Conservation (phyloP, 2,888 invertebrate genomes). For the Heliconius ethilla region DNA sequence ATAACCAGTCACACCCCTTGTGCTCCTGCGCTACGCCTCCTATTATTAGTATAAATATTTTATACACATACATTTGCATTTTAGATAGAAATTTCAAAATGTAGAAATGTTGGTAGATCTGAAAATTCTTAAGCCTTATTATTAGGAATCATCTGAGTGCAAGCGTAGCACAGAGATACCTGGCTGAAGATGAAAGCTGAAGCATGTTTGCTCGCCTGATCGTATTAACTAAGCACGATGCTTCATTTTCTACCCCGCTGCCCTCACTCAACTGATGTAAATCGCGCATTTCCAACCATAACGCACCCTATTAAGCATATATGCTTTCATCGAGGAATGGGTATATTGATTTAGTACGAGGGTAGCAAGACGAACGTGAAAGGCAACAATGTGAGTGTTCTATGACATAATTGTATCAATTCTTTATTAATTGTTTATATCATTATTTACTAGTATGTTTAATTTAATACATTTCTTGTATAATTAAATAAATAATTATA, state of each 20-base stretch:
- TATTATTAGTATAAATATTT: background rate
- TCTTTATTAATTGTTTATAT: background rate
- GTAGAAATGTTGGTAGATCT: slow-evolving; percentile 11
- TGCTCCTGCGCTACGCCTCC: too few species aligned
- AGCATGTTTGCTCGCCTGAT: slow-evolving; percentile 79
- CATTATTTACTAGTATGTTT: background rate
- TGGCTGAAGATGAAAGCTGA: slow-evolving; percentile 79
- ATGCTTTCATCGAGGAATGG: slow-evolving; percentile 59
- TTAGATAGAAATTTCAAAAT: background rate
- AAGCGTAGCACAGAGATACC: slow-evolving; percentile 61
- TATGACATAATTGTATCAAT: slow-evolving; percentile 1
- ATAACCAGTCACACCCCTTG: too few species aligned
- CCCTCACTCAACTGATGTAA: slow-evolving; percentile 73
- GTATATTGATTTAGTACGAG: slow-evolving; percentile 53
- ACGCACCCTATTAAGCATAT: slow-evolving; percentile 68
- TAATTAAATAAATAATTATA: too few species aligned
- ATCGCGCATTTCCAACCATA: slow-evolving; percentile 67
- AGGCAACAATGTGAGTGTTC: slow-evolving; percentile 3
- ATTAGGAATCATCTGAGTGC: slow-evolving; percentile 48
- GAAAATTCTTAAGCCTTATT: slow-evolving; percentile 29
- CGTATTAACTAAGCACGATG: slow-evolving; percentile 78
- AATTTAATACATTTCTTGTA: too few species aligned
- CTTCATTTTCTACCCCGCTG: slow-evolving; percentile 76
- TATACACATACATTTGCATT: background rate
- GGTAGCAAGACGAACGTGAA: slow-evolving; percentile 30